These are phyloP conservation scores for Tursiops truncatus DNA, from an alignment of 2,113 vertebrate genomes.

Conservation along the genomic window DNA sequence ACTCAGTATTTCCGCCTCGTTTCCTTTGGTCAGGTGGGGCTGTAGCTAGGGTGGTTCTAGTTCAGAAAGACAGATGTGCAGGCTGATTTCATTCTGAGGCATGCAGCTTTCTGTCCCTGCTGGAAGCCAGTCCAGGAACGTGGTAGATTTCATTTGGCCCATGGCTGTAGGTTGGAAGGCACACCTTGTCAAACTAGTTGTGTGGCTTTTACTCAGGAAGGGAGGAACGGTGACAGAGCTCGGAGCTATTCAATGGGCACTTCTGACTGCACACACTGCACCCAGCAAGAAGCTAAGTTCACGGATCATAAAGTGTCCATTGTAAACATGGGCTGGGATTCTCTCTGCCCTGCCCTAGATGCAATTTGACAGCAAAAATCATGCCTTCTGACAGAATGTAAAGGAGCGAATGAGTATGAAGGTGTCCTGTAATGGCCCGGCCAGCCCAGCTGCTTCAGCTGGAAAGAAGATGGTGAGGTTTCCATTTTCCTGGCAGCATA, in stretches of 20 bases:
- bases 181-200: constrained; percentile 63
- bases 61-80: background rate
- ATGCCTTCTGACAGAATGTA: background rate
- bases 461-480: background rate
- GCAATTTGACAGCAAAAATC: background rate
- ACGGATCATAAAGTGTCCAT: background rate
- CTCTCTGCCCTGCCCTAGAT: background rate
- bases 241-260: background rate
- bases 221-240: background rate
- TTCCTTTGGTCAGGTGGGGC: background rate
- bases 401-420: background rate
- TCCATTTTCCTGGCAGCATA: background rate
- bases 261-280: background rate
- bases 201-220: constrained; percentile 48
- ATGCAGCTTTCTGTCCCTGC: background rate
- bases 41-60: background rate
- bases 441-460: background rate
- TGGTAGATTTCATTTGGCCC: background rate
- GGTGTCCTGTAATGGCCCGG: background rate
- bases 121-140: background rate
- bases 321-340: background rate
- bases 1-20: background rate
- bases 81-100: background rate
- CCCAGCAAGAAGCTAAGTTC: background rate
- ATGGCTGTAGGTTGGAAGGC: background rate